A percentile compares a stretch with the other conserved stretches of the same genome.
Conservation (phyloP, 2,797 vertebrate genomes). For the Eulemur mongoz region DNA sequence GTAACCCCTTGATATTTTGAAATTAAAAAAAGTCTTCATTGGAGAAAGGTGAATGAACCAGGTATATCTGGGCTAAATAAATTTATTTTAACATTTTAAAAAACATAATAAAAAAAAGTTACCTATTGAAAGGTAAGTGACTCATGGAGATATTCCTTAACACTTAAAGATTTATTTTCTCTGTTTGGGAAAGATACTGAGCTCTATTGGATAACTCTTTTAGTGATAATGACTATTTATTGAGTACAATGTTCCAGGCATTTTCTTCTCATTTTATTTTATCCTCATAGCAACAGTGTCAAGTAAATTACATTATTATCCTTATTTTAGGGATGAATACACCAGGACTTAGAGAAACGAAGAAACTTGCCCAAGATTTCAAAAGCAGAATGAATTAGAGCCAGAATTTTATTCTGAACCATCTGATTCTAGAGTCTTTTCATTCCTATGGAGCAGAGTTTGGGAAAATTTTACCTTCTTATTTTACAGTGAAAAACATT, state of each 20-base stretch:
- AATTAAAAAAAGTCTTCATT: background rate
- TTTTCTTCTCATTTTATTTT: background rate
- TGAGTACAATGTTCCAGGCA: background rate
- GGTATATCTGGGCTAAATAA: background rate
- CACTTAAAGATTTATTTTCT: background rate
- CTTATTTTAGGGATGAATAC: background rate
- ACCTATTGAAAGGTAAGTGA: background rate
- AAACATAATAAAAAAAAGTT: background rate
- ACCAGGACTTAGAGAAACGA: background rate
- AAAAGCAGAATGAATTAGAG: conserved; percentile 9
- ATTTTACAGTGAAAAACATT: conserved; percentile 25
- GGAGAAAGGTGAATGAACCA: background rate
- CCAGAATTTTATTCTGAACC: conserved; percentile 20
- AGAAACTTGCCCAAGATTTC: background rate
- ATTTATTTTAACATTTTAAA: background rate
- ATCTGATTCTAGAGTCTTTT: background rate
- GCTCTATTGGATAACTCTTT: background rate
- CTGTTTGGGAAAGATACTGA: conserved; percentile 1
- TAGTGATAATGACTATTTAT: background rate
- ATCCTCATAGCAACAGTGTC: background rate
- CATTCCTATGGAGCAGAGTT: background rate
- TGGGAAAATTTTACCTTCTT: background rate
- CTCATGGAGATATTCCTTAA: background rate
- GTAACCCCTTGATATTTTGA: background rate
- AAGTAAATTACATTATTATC: conserved; percentile 11